These are phyloP conservation scores for Alca torda DNA, from an alignment of 2,797 vertebrate species.

Conservation along the genomic window DNA sequence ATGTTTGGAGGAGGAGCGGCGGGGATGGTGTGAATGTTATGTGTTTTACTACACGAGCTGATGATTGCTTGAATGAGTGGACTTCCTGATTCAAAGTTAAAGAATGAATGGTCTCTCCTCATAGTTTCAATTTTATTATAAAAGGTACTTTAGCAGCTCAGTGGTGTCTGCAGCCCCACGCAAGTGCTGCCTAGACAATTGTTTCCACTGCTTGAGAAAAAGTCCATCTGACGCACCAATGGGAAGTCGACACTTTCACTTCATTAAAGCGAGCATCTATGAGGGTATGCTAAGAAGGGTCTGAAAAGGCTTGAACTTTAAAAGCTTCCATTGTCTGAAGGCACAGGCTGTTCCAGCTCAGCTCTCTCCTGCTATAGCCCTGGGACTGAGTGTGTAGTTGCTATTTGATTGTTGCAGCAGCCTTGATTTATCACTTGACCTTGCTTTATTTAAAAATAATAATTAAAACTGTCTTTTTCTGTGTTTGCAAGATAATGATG, in stretches of 20 bases:
- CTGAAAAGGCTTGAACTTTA: not conserved
- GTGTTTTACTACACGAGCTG: not conserved
- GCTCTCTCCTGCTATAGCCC: not conserved
- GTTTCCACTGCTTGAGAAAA: constrained; percentile 60
- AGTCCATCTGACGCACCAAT: constrained; percentile 53
- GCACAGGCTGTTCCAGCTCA: not conserved
- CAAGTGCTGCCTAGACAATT: constrained; percentile 24
- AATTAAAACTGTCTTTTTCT: not conserved
- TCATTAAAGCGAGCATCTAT: not conserved
- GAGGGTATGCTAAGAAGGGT: not conserved
- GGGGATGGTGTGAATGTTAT: not conserved
- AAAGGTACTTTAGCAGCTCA: not conserved
- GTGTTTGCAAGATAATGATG: not conserved
- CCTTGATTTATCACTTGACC: not conserved
- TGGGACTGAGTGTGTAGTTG: not conserved
- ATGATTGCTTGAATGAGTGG: constrained; percentile 40
- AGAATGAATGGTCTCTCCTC: constrained; percentile 51
- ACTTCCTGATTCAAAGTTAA: constrained; percentile 53
- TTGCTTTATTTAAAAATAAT: not conserved
- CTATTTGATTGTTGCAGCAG: not conserved
- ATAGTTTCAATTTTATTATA: constrained; percentile 57
- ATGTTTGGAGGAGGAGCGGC: not conserved
- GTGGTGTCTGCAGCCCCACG: constrained; percentile 11
- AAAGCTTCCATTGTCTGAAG: not conserved
- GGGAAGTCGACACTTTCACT: constrained; percentile 63